A percentile compares a stretch with the other conserved stretches of the same genome.
Evolutionary conservation across 2,888 invertebrate species (phyloP).

Genomic region (Erebia epiphron): DNA sequence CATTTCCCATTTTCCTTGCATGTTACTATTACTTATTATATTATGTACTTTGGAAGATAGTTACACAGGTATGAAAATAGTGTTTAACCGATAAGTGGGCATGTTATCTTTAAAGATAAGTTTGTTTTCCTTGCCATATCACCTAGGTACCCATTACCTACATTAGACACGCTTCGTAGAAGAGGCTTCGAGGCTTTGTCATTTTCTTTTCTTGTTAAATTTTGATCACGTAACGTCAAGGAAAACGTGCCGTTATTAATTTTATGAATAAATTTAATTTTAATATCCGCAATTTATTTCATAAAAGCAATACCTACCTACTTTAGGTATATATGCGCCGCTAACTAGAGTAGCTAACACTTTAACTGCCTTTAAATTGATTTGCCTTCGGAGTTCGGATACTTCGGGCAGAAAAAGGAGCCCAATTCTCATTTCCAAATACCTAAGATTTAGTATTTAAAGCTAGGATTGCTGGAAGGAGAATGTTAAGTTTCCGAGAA

Average conservation of each 20-base stretch:
- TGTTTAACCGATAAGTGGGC: constrained; percentile 10
- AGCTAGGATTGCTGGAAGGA: too few relatives aligned
- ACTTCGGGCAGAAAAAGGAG: too few relatives aligned
- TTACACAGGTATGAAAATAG: background rate
- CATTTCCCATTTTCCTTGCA: too few relatives aligned
- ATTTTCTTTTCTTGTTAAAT: constrained; percentile 15
- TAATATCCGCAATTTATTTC: background rate
- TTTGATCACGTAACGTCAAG: constrained; percentile 17
- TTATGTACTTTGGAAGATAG: background rate
- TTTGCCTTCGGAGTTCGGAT: too few relatives aligned
- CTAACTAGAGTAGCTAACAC: too few relatives aligned
- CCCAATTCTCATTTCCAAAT: too few relatives aligned
- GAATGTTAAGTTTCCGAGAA: too few relatives aligned
- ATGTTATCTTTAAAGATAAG: constrained; percentile 16
- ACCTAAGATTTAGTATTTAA: too few relatives aligned
- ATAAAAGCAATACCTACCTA: too few relatives aligned
- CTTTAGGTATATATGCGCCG: too few relatives aligned
- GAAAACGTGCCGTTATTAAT: constrained; percentile 15
- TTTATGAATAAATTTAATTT: background rate
- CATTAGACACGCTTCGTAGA: constrained; percentile 18
- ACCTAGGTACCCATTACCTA: background rate
- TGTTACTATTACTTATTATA: too few relatives aligned
- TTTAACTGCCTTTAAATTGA: too few relatives aligned
- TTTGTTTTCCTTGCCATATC: constrained; percentile 15
- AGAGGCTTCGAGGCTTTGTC: constrained; percentile 10